Evolutionary conservation across 2,888 invertebrate species (phyloP), one percentile per base, ranked within the genome.

Genomic region (Abrostola tripartita): DNA sequence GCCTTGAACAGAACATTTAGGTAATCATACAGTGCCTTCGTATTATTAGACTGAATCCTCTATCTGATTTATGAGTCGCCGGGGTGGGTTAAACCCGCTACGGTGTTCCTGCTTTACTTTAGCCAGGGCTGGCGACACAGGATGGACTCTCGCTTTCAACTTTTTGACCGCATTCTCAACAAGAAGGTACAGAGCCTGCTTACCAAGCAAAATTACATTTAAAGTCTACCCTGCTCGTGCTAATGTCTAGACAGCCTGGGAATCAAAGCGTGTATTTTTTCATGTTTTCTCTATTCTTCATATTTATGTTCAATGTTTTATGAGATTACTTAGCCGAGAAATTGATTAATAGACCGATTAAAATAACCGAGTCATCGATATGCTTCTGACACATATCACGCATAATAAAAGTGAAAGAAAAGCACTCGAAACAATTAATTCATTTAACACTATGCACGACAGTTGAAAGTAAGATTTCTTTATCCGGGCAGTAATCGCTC

Each of bases 401-500:
- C 65, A 65, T 65, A 64, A 61, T 55, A 66, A 60, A 76, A 68
- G 57, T 68, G 57, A 72, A 63, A 60, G 52, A 76, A 54, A 51
- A 59, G 8, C 12, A 47, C 24, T 61, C 8, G n/a, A 37, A 51
- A 57, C 9, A 47, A 6, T 24, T 58, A 68, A 68, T 68, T 65
- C 59, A 68, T 63, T 61, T 14, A 64, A 47, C 41, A 57, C 11
- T 47, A 24, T 35, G 59, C 54, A 52, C 56, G 65, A 71, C 41
- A 65, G 50, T 60, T 50, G 70, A 74, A 77, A 75, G 68, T 65
- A 59, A 74, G 56, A 65, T 35, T 61, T 61, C 44, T 56, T 64
- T 65, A 74, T 73, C 62, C 50, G 38, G 12, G 7, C 50, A 24
- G 9, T 56, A 65, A 74, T 80, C 80, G 58, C 52, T 61, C 55